phyloP scores from a whole-genome alignment of 2,888 invertebrate species.

The Invenusta paracnida region DNA sequence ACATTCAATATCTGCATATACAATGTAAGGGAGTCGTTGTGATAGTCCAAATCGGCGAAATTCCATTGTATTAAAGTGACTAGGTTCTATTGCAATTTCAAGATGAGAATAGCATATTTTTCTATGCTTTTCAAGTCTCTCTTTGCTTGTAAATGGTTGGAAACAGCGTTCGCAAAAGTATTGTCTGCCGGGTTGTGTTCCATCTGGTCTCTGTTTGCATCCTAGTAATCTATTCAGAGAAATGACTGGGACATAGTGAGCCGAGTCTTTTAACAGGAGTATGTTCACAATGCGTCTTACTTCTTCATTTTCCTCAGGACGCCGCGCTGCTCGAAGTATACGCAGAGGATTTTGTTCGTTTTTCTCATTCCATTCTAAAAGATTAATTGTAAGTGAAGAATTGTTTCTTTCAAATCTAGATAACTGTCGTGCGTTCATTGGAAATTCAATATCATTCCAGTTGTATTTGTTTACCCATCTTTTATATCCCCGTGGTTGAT shows the following conservation, averaged over 20 bases:
- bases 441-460: neutral
- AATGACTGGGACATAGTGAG: neutral
- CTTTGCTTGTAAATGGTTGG: neutral
- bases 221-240: neutral
- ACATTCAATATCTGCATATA: conserved; percentile 6
- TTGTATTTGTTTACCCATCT: neutral
- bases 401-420: neutral
- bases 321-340: neutral
- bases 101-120: neutral
- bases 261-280: neutral
- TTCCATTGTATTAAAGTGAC: neutral
- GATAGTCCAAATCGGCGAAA: neutral
- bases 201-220: neutral
- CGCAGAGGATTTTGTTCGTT: neutral
- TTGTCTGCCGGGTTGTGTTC: neutral
- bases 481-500: neutral
- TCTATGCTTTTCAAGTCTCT: neutral
- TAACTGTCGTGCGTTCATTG: neutral
- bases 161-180: neutral
- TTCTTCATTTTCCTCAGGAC: neutral
- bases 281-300: neutral
- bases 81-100: neutral
- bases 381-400: neutral
- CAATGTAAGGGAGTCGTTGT: neutral
- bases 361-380: neutral